phyloP scores from a whole-genome alignment of 2,797 vertebrate species.

The Sciaenops ocellatus region DNA sequence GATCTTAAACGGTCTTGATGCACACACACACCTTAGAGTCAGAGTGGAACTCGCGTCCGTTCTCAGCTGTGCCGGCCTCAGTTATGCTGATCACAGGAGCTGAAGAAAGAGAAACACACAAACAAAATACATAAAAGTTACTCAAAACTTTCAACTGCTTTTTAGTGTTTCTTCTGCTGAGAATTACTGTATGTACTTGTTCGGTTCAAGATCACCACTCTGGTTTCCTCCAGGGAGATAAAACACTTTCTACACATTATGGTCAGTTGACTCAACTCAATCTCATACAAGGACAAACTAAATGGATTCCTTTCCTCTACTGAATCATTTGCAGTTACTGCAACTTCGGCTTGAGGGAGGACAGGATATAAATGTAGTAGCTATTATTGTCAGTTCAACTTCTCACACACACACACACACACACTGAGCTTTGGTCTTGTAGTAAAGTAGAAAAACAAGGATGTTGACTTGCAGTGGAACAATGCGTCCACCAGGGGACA shows the following conservation, averaged over 20 bases:
- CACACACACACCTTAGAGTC: constrained; percentile 73
- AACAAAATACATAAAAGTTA: background rate
- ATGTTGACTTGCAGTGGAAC: constrained; percentile 26
- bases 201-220: background rate
- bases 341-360: background rate
- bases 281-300: background rate
- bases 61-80: constrained; percentile 67
- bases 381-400: background rate
- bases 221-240: background rate
- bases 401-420: background rate
- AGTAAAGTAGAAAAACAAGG: background rate
- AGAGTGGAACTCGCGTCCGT: constrained; percentile 77
- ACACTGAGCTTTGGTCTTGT: background rate
- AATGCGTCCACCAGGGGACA: constrained; percentile 65
- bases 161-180: background rate
- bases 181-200: background rate
- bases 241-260: background rate
- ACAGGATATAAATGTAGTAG: background rate
- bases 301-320: background rate
- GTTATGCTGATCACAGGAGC: constrained; percentile 80
- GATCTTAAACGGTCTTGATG: background rate
- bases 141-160: background rate
- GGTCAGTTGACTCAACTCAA: background rate
- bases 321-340: background rate
- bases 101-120: constrained; percentile 26